phyloP scores from a whole-genome alignment of 2,888 invertebrate species.

The Tupiocoris notatus region DNA sequence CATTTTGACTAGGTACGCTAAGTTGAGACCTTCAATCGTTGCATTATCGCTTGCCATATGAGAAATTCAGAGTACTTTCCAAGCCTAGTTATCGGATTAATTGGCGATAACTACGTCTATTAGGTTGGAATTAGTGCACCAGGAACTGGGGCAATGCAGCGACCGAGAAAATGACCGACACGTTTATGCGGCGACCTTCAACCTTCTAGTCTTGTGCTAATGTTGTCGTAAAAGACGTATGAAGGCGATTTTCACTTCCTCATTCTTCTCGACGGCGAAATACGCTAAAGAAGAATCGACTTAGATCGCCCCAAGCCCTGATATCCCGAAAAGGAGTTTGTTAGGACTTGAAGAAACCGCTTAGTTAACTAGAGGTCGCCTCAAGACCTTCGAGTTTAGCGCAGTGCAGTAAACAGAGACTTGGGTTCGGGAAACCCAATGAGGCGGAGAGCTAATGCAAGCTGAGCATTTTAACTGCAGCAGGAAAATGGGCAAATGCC shows the following conservation, averaged over 20 bases:
- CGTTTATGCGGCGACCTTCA: not conserved
- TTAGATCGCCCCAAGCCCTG: not conserved
- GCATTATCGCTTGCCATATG: no score
- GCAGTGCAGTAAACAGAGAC: not conserved
- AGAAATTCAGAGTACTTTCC: no score
- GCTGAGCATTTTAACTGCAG: not conserved
- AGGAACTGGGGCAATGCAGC: not conserved
- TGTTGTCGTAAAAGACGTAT: not conserved
- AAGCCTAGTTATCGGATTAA: not conserved
- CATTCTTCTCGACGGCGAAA: not conserved
- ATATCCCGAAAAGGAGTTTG: not conserved
- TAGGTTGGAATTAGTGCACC: not conserved
- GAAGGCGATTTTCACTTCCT: not conserved
- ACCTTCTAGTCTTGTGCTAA: not conserved
- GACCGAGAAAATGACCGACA: not conserved
- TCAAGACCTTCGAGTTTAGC: not conserved
- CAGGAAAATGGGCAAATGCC: not conserved
- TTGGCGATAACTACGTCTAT: not conserved
- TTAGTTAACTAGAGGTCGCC: not conserved
- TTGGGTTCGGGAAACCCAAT: not conserved
- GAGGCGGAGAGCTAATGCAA: not conserved
- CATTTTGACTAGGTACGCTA: no score
- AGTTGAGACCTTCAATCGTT: no score
- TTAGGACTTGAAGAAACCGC: not conserved
- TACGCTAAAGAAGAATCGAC: not conserved